phyloP scores from a whole-genome alignment of 2,797 vertebrate genomes.

The Catostomus latipinnis region DNA sequence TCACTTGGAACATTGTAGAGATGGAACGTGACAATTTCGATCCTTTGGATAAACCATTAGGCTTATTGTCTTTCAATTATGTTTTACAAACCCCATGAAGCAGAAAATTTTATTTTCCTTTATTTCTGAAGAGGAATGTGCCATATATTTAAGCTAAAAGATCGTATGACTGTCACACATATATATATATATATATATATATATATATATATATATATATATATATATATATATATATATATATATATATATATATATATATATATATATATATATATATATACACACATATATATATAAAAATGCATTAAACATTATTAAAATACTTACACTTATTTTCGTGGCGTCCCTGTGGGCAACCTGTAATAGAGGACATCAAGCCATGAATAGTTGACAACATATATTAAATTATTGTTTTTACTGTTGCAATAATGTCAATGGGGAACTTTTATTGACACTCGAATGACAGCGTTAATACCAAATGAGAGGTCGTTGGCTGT shows the following conservation, averaged over 20 bases:
- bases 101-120: neutral
- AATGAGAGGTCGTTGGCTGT: constrained; percentile 1
- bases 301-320: neutral
- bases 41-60: neutral
- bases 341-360: constrained; percentile 85
- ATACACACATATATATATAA: no score
- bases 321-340: constrained; percentile 93
- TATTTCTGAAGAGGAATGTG: neutral
- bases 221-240: no score
- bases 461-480: neutral
- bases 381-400: neutral
- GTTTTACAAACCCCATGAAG: neutral
- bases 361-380: constrained; percentile 71
- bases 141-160: neutral
- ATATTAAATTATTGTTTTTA: neutral
- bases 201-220: no score
- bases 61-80: neutral
- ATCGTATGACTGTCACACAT: no score
- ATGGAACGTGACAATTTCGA: neutral
- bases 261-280: neutral
- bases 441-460: neutral
- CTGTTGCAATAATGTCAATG: neutral
- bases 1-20: no score
- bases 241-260: no score
- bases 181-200: no score